Evolutionary conservation across 2,113 vertebrate species (phyloP), one percentile per base, ranked within the genome.

Genomic region (Calypte anna): DNA sequence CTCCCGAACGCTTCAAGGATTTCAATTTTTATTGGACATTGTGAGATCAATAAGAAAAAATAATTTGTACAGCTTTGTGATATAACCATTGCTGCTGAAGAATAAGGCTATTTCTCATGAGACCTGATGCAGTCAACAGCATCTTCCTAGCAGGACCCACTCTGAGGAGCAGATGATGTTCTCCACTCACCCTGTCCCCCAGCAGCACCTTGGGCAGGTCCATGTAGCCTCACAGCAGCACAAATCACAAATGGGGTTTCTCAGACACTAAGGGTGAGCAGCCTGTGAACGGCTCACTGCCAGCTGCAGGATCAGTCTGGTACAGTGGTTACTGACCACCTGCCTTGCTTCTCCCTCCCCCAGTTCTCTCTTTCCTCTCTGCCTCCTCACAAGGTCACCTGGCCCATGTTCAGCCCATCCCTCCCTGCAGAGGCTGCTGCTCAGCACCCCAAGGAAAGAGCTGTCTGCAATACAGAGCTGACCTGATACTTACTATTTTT

Each of bases 11-110:
- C 84, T 82, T 89, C 12, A 91, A 97, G 96, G 97, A 88, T 97
- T 97, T 97, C 93, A 88, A 81, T 97, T 97, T 98, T 98, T 98
- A 98, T 98, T 98, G 92, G 95, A 96, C 96, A 93, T 96, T 95
- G 96, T 54, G 85, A 97, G 94, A 96, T 96, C 96, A 93, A 89
- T 97, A 96, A 96, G 89, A 93, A 97, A 97, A 97, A 97, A 97
- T 92, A 94, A 88, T 91, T 90, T 91, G 81, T 96, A 97, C 96
- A 96, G 86, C 87, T 97, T 94, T 96, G 86, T 97, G 94, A 93
- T 90, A 96, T 63, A 97, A 95, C 96, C 53, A 44, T 88, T 30
- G 77, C 96, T 96, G 95, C 94, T 95, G 84, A 93, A 86, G 96
- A 91, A 74, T 58, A 91, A 97, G 79, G 93, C 90, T 93, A 53